A percentile compares a stretch with the other conserved stretches of the same genome.
Conservation (phyloP, 2,797 vertebrate species). For the Capromys pilorides region DNA sequence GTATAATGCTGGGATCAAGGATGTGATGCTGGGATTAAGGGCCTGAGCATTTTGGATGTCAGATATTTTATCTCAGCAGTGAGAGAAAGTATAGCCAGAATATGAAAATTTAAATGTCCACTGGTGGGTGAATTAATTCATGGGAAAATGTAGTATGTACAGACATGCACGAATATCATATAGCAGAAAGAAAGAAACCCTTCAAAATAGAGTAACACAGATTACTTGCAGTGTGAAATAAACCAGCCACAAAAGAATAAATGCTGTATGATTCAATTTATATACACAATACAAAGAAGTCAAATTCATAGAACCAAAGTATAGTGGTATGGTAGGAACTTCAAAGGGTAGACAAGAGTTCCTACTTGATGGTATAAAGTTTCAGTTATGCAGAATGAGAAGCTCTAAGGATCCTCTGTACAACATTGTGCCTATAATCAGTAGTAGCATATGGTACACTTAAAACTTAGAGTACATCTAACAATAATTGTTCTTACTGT, state of each 20-base stretch:
- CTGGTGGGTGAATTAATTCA: not conserved
- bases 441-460: not conserved
- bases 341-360: not conserved
- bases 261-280: not conserved
- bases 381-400: not conserved
- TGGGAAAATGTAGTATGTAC: not conserved
- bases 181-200: not conserved
- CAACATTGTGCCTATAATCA: not conserved
- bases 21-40: not conserved
- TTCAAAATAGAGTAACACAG: not conserved
- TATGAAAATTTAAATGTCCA: not conserved
- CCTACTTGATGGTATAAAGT: not conserved
- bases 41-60: not conserved
- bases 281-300: not conserved
- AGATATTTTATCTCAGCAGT: not conserved
- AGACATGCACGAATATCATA: not conserved
- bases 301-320: not conserved
- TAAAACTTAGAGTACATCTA: not conserved
- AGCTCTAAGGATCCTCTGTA: not conserved
- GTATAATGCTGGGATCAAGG: not conserved
- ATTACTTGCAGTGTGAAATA: not conserved
- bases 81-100: not conserved
- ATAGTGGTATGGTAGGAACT: not conserved
- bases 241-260: not conserved
- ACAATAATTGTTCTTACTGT: not conserved